Percentiles rank a stretch among this genome's conserved stretches.
phyloP scores from a whole-genome alignment of 2,113 vertebrate genomes.

The Amphiprion ocellaris region DNA sequence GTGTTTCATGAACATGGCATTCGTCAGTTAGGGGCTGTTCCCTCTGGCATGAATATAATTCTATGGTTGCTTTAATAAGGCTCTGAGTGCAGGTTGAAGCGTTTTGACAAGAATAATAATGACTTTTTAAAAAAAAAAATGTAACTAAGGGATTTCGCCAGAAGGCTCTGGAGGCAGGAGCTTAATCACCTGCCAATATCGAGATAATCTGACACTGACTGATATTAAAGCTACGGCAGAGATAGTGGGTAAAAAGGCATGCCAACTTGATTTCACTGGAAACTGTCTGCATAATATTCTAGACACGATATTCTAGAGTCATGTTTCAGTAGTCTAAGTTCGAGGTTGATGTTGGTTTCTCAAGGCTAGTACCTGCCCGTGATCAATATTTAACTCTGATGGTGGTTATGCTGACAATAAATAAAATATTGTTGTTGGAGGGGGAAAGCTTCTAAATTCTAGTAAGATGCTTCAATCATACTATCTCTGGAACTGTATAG shows the following conservation, averaged over 20 bases:
- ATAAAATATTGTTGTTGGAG: too few species aligned
- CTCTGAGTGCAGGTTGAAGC: slow-evolving; percentile 4
- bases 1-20: slow-evolving; percentile 21
- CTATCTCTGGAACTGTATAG: too few species aligned
- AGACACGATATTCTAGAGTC: background rate
- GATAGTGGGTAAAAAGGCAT: background rate
- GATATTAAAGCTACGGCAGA: slow-evolving; percentile 6
- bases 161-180: background rate
- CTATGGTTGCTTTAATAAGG: slow-evolving; percentile 11
- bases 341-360: background rate
- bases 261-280: background rate
- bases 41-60: background rate
- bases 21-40: background rate
- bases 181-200: slow-evolving; percentile 31
- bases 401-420: too few species aligned
- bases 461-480: too few species aligned
- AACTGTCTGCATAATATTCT: slow-evolving; percentile 4
- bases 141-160: slow-evolving; percentile 9
- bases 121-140: slow-evolving; percentile 15
- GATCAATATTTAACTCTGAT: too few species aligned
- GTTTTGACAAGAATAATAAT: slow-evolving; percentile 48
- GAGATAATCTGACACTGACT: slow-evolving; percentile 23
- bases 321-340: background rate
- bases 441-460: too few species aligned
- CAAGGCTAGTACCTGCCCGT: too few species aligned